A percentile compares a stretch with the other conserved stretches of the same genome.
These are phyloP conservation scores for Sturnira hondurensis DNA, from an alignment of 2,113 vertebrate species.

Conservation along the genomic window DNA sequence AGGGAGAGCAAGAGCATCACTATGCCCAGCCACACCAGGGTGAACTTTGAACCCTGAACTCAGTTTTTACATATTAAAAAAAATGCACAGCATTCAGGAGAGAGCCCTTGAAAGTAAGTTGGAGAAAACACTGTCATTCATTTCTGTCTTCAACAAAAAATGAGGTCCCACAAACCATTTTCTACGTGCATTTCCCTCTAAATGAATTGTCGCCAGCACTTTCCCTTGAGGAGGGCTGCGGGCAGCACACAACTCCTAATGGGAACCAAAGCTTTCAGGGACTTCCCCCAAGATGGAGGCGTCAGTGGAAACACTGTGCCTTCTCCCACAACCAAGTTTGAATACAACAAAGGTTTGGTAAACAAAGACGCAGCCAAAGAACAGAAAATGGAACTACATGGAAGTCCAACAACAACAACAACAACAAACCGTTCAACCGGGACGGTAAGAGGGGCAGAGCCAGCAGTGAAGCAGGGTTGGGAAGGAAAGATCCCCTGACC, in stretches of 20 bases:
- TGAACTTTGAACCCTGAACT: neutral
- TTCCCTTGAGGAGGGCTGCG: neutral
- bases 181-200: neutral
- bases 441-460: too few relatives aligned
- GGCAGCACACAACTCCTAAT: neutral
- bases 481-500: too few relatives aligned
- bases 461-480: too few relatives aligned
- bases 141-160: constrained; percentile 2
- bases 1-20: constrained; percentile 76
- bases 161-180: neutral
- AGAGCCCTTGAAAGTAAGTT: neutral
- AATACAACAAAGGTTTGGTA: too few relatives aligned
- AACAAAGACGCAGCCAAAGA: too few relatives aligned
- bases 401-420: too few relatives aligned
- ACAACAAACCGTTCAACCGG: too few relatives aligned
- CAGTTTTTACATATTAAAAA: neutral
- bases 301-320: too few relatives aligned
- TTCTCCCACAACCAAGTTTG: too few relatives aligned
- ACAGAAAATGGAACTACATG: too few relatives aligned
- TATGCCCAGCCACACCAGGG: neutral
- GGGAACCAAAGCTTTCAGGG: neutral
- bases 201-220: neutral
- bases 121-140: neutral
- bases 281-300: too few relatives aligned
- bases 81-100: neutral